Conservation (phyloP, 2,113 vertebrate genomes). For the Notarius lentiginosus region DNA sequence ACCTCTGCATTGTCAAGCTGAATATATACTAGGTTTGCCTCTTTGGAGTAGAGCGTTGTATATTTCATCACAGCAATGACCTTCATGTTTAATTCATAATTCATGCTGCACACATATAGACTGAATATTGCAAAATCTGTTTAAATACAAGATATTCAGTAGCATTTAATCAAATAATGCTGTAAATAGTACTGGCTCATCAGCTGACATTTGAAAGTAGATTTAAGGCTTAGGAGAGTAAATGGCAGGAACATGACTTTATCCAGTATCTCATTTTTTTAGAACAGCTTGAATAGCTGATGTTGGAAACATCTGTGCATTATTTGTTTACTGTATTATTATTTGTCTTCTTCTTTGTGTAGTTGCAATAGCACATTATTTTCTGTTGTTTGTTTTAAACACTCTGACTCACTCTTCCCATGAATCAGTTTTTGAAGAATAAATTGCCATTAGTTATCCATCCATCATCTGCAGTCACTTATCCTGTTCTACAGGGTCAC, state of each 20-base stretch:
- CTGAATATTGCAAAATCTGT: background rate
- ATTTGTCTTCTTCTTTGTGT: background rate
- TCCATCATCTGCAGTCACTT: too few species aligned
- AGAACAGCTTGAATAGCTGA: background rate
- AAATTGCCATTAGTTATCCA: conserved; percentile 58
- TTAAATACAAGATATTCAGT: background rate
- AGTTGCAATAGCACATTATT: conserved; percentile 31
- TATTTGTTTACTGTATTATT: too few species aligned
- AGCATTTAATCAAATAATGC: conserved; percentile 7
- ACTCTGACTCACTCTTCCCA: conserved; percentile 58
- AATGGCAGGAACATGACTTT: background rate
- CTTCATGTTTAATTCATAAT: conserved; percentile 33
- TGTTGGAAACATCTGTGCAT: background rate
- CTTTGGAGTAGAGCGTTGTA: background rate
- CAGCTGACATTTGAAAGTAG: background rate
- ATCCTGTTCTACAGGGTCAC: too few species aligned
- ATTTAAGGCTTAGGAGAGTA: background rate
- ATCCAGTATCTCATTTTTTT: background rate
- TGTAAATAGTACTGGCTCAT: background rate
- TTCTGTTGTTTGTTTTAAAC: background rate
- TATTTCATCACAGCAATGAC: conserved; percentile 17
- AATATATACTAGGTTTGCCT: background rate
- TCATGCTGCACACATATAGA: background rate
- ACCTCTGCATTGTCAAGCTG: background rate
- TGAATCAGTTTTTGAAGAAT: conserved; percentile 68